Evolutionary conservation across 2,888 invertebrate genomes (phyloP), one percentile per base, ranked within the genome.

Genomic region (Dolomedes plantarius): DNA sequence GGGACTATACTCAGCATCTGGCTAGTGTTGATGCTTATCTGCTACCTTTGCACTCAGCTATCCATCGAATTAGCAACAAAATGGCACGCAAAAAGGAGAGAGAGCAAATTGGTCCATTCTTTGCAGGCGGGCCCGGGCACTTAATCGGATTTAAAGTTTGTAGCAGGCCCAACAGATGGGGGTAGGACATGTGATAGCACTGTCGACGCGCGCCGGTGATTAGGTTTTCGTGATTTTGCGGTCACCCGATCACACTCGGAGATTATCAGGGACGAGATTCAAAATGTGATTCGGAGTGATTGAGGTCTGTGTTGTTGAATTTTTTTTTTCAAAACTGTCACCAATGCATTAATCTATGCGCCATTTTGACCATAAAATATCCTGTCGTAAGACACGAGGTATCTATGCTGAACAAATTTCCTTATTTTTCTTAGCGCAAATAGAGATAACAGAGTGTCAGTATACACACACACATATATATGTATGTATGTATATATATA

Each of bases 161-260:
- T 1, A 41, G 23, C 39, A 28, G 23, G 27, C 41, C 13, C 36
- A 36, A 78, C 83, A 85, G 83, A 85, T 85, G 83, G 65, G 67
- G 27, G 32, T 62, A 13, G 50, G 81, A 81, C 74, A 81, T 64
- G 56, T 32, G 81, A 81, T 81, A 81, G 50, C 62, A n/a, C 68
- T 29, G 56, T 56, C 11, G 23, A 56, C 56, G 56, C 11, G 56
- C 56, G 56, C 56, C 56, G 3, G 56, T 56, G 23, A 56, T 19
- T 56, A 56, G 56, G 23, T 23, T 56, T 23, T 23, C 23, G 5
- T 56, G 23, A 56, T 19, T 56, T 56, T 56, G 56, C 23, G 56
- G 56, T 56, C 56, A 23, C 56, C 56, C 56, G 56, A 56, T 56
- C 16, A 5, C 3, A 5, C 5, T 3, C 5, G 11, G 23, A 56